phyloP scores from a whole-genome alignment of 2,797 vertebrate species.

The Aratinga solstitialis region DNA sequence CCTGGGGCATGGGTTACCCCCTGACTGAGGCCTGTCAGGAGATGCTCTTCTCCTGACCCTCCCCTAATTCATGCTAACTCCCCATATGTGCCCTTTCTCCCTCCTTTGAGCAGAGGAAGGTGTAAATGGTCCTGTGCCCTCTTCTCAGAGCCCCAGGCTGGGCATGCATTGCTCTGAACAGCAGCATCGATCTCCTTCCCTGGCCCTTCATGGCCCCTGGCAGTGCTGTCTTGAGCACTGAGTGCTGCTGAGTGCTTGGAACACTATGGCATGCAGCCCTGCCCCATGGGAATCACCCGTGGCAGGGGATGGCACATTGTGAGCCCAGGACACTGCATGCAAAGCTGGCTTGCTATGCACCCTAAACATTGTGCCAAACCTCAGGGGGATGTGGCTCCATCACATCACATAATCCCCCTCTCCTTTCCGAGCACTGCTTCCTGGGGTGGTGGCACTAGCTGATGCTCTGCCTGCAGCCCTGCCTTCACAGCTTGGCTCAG shows the following conservation, averaged over 20 bases:
- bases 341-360: neutral
- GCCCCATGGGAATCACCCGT: accelerated
- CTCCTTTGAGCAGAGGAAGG: neutral
- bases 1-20: neutral
- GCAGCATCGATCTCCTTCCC: neutral
- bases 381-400: accelerated
- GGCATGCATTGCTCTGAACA: neutral
- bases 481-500: neutral
- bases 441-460: neutral
- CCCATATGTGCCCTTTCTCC: neutral
- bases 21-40: neutral
- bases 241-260: accelerated
- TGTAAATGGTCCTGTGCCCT: no score
- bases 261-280: neutral
- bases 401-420: neutral
- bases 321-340: accelerated
- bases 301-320: neutral
- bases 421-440: accelerated
- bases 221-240: accelerated
- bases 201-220: neutral
- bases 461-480: neutral
- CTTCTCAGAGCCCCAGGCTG: neutral
- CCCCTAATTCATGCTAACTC: neutral
- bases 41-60: neutral
- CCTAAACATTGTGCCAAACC: neutral